phyloP scores from a whole-genome alignment of 2,888 invertebrate species.

The Miltochrista miniata region DNA sequence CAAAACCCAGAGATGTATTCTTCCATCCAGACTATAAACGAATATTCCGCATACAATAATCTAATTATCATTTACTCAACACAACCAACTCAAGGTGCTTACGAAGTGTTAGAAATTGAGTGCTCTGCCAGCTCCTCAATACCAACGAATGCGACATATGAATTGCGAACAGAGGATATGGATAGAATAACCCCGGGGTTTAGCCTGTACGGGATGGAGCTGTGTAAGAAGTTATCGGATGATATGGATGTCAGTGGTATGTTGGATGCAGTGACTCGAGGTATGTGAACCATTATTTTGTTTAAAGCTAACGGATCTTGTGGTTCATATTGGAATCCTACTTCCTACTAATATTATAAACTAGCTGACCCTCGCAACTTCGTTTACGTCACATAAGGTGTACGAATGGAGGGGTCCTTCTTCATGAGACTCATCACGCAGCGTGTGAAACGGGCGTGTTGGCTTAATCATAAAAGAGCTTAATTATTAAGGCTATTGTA shows the following conservation, averaged over 20 bases:
- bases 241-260: slow-evolving; percentile 69
- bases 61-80: slow-evolving; percentile 69
- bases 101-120: slow-evolving; percentile 72
- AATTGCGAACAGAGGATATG: slow-evolving; percentile 61
- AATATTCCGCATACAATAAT: slow-evolving; percentile 67
- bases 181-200: slow-evolving; percentile 59
- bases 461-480: too few relatives aligned
- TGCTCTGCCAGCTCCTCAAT: slow-evolving; percentile 60
- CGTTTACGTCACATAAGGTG: too few relatives aligned
- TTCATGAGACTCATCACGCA: too few relatives aligned
- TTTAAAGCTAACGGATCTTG: too few relatives aligned
- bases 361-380: too few relatives aligned
- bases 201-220: slow-evolving; percentile 70
- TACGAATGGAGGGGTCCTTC: too few relatives aligned
- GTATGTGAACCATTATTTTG: slow-evolving; percentile 38
- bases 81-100: slow-evolving; percentile 64
- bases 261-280: slow-evolving; percentile 76
- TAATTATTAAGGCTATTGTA: too few relatives aligned
- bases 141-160: slow-evolving; percentile 59
- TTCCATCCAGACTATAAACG: slow-evolving; percentile 55
- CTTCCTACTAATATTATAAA: too few relatives aligned
- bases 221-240: slow-evolving; percentile 67
- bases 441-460: too few relatives aligned
- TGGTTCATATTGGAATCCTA: too few relatives aligned
- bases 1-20: slow-evolving; percentile 58